Evolutionary conservation across 2,797 vertebrate genomes (phyloP), one percentile per base, ranked within the genome.

Genomic region (Lindbergichthys nudifrons): DNA sequence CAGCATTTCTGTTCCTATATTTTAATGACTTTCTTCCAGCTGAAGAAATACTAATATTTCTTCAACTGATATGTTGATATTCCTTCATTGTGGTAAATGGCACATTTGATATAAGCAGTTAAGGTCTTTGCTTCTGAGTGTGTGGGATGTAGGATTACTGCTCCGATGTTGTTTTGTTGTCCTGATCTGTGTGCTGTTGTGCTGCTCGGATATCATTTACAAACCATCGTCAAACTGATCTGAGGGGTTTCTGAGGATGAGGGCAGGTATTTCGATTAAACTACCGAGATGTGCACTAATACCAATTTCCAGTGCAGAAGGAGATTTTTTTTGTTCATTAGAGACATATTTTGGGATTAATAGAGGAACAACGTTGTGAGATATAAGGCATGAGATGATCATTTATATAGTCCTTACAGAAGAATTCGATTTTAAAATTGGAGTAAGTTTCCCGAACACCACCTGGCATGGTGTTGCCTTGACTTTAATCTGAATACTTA

Each of bases 171-270:
- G 4, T 12, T 46, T 39, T 72, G 47, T 48, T 52, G 43, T 75
- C 59, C 26, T 53, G 39, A 36, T 80, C 73, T 18, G 60, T 41
- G 64, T 65, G 65, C 23, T 63, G 41, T 39, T 57, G 30, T 5
- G 46, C 56, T 70, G 30, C 45, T 39, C 23, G 19, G 19, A 23
- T 73, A 16, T 68, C 53, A 61, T 66, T 70, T 59, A 68, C 66
- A 73, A 51, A 18, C 63, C 30, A 18, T 56, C 60, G 66, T 75
- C 51, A 80, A 21, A 36, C 47, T 65, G 56, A 9, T 71, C 60
- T 41, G 26, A 72, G 2, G 11, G 18, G 10, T 51, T 0, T 13
- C 32, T 50, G 53, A 72, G 45, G 12, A 41, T 66, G 64, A 69
- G 51, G 30, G 32, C 61, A 39, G 62, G 41, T 52, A n/a, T 26